Evolutionary conservation across 2,113 vertebrate genomes (phyloP), one percentile per base, ranked within the genome.

Genomic region (Chloropsis hardwickii): DNA sequence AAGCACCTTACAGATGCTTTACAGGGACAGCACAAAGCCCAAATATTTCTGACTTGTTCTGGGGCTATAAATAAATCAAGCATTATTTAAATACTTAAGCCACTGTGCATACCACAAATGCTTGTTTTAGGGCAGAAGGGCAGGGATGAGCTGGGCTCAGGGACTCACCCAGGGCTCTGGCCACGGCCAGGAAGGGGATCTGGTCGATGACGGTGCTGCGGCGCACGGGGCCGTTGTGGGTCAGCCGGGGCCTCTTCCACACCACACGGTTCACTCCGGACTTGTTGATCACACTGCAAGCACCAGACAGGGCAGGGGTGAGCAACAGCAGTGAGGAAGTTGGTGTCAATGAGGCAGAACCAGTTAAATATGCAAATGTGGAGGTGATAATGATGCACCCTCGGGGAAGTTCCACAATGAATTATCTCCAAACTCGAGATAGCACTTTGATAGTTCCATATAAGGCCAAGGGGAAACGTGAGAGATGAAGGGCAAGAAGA

Each of bases 201-300:
- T 99, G 99, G 96, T 99, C 99, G 7, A 99, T 99, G 85, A 99
- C 97, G 0, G 99, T 99, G 97, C 99, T 99, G 70, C 99, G 98
- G 74, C 99, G 98, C 88, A 99, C 99, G 2, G 99, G 99, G 31
- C 99, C 99, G 1, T 98, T 99, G 97, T 99, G 99, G 57, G 97
- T 98, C 62, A 99, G 98, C 8, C 99, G 98, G 9, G 99, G 99
- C 57, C 99, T 98, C 97, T 99, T 99, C 99, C 99, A 99, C 58
- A 99, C 99, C 1, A 99, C 99, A 8, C 99, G 98, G 92, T 99
- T 99, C 94, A 99, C 99, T 0, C 99, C 99, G 9, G 99, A 99
- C 92, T 99, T 99, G 96, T 99, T 99, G 97, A 99, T 99, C 65
- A 99, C 99, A 27, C 99, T 99, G 90, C 25, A 97, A 56, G 22